Base-by-base conservation (phyloP, 2,888 invertebrate species). In the Pinctada fucata region DNA sequence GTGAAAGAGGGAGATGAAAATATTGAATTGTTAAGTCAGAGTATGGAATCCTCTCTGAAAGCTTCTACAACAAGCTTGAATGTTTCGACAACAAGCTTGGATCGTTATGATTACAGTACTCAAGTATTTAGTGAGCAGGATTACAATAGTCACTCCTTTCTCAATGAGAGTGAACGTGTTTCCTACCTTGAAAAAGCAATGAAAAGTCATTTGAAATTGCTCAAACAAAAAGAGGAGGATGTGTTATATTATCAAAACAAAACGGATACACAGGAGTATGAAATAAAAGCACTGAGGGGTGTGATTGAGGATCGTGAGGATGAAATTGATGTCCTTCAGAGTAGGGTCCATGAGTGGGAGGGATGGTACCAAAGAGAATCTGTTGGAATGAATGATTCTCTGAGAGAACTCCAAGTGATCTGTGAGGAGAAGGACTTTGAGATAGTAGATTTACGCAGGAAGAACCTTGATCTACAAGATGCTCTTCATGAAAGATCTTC, bases 291-390 rank as follows among this genome's bases (percentile, higher is more conserved):
- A 1, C n/a, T 78, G 45, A 70, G 69, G 64, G 70, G 74, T 16
- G 45, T 70, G 48, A 4, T 70, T 4, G 10, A 64, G 13, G 65
- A 68, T 45, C 76, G 69, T 50, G 64, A 69, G 6, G 76, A 70
- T 66, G 81, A 79, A 71, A 79, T 78, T 52, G 49, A 58, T 16
- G 52, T 49, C n/a, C 16, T 81, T 45, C 69, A 79, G 49, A 67
- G 58, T 6, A 51, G 75, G 16, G 65, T 81, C 16, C 47, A 76
- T 51, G 81, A 67, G 8, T 74, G 76, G 76, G 78, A 75, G n/a
- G 74, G 75, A 58, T 76, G 78, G 78, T 71, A 79, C 71, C 64
- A 81, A 67, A 81, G 58, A 52, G 75, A 78, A 48, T 58, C 78
- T 3, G 66, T 48, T 52, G 66, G 68, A 16, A 66, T 72, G 5